Evolutionary conservation across 2,888 invertebrate species (phyloP), one percentile per base, ranked within the genome.

Genomic region (Eurytoma californica): DNA sequence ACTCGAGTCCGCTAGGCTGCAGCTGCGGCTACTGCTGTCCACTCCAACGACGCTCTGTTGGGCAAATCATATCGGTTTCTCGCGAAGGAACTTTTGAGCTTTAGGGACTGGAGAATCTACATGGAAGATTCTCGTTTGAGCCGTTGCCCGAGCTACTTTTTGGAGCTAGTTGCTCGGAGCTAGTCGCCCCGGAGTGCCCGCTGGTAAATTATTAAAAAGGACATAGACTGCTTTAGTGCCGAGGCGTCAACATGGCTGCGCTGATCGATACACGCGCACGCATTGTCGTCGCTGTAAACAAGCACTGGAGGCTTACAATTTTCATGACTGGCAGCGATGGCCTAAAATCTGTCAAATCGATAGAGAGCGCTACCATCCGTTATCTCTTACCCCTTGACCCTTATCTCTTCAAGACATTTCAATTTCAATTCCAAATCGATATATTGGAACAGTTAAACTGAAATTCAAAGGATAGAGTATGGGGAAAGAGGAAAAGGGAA

Each of bases 21-120:
- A 96, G 87, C 90, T 92, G 85, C 91, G 88, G 91, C 90, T 92
- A 9, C 83, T 14, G 1, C 86, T 91, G 83, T 94, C 94, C 90
- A 95, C 94, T 83, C 92, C 92, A 28, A 96, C 92, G 61, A 94
- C 93, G 85, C 92, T 92, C 95, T 95, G 87, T 18, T 12, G 14
- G 2, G 60, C 1, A 63, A 9, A 61, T 30, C 30, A 30, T 30
- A 4, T 30, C 30, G 2, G 4, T 30, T 3, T 2, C 4, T n/a
- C n/a, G n/a, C 30, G 30, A 3, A 30, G 30, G 30, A 30, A 30
- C 2, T 30, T 30, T 30, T 4, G 30, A 30, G 4, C n/a, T n/a
- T n/a, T n/a, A n/a, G n/a, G n/a, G n/a, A n/a, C n/a, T n/a, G n/a
- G n/a, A n/a, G 24, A 24, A 24, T 24, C 24, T 2, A 24, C 2